Evolutionary conservation across 2,888 invertebrate genomes (phyloP), one percentile per base, ranked within the genome.

Genomic region (Lysandra coridon): DNA sequence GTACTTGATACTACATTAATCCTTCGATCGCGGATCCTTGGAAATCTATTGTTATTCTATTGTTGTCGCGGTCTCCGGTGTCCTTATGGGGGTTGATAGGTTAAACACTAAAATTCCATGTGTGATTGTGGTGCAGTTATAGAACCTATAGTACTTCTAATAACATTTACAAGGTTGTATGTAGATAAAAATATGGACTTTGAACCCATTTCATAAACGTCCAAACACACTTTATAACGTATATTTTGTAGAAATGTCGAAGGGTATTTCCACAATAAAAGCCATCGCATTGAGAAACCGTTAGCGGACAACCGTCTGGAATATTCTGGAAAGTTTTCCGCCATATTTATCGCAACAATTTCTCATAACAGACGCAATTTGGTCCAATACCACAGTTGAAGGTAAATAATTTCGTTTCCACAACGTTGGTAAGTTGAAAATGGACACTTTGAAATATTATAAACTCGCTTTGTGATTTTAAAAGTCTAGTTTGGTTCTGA

Each of bases 311-410:
- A 49, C 2, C 74, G 40, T 53, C 30, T 12, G 75, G 49, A 75
- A 75, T 53, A 30, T 75, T 75, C 75, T 75, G 75, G 75, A 75
- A 75, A 75, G 64, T 44, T 75, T 44, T 12, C 49, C 75, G 75
- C 49, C 75, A 75, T 75, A 75, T 75, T 75, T 75, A 44, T 75
- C 49, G 75, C 75, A 53, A 30, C 53, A 23, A 75, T 49, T 75
- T 23, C 75, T 75, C 49, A 75, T 75, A 75, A 75, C 49, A 23
- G 75, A 75, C 75, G 49, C 75, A 75, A 75, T 75, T 75, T 53
- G 30, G 49, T 49, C 75, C 30, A 75, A 53, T 75, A 49, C 49
- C 53, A 53, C 53, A 75, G 49, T 75, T 30, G 75, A 49, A 75
- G 75, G 75, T 75, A 49, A 49, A 75, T 30, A 49, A 49, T 75